Evolutionary conservation across 2,113 vertebrate species (phyloP).

Genomic region (Phaetusa simplex): DNA sequence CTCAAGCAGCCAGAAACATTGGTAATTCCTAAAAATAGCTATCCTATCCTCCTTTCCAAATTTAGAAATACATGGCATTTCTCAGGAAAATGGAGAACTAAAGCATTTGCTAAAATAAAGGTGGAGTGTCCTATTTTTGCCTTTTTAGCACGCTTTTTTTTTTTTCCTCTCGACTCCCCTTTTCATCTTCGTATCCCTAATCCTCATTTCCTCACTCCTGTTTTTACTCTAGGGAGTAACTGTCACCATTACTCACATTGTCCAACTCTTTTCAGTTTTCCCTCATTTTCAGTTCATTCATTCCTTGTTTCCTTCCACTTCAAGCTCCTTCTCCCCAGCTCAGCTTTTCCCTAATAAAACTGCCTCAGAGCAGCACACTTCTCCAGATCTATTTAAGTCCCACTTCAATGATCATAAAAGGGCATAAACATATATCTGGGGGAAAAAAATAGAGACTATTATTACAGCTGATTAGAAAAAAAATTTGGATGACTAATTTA

Average conservation of each 20-base stretch:
- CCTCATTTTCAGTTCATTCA: slow-evolving; percentile 24
- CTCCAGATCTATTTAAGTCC: slow-evolving; percentile 5
- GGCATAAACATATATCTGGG: background rate
- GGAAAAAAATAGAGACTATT: background rate
- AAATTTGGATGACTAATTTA: background rate
- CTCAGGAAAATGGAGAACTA: slow-evolving; percentile 11
- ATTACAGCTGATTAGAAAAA: background rate
- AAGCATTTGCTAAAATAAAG: slow-evolving; percentile 18
- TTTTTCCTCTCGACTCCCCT: background rate
- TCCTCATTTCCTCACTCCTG: background rate
- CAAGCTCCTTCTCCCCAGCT: background rate
- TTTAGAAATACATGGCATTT: slow-evolving; percentile 22
- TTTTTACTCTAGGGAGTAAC: background rate
- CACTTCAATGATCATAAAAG: slow-evolving; percentile 8
- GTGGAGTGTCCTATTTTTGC: background rate
- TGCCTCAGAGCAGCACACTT: background rate
- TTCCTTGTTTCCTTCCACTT: slow-evolving; percentile 4
- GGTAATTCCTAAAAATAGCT: slow-evolving; percentile 43
- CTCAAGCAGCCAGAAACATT: background rate
- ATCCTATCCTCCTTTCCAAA: background rate
- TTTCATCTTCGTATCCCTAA: background rate
- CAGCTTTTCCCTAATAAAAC: slow-evolving; percentile 20
- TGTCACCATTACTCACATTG: background rate
- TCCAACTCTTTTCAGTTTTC: background rate
- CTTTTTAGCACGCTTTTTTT: background rate